Conservation (phyloP, 2,113 vertebrate genomes). For the Chlamydotis undulata region DNA sequence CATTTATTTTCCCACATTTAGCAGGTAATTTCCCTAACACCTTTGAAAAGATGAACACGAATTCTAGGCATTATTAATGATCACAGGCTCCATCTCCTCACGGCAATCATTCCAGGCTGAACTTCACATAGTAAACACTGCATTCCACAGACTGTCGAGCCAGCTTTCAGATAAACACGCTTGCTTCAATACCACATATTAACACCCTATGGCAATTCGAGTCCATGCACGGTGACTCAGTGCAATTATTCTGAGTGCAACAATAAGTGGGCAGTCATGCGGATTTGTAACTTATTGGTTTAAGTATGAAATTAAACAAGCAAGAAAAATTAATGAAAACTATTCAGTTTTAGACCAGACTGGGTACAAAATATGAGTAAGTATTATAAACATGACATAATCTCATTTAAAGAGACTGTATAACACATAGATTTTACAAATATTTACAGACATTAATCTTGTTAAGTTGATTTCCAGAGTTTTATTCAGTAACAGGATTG, state of each 20-base stretch:
- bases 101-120: background rate
- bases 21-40: background rate
- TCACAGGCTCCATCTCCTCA: background rate
- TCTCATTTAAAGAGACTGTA: slow-evolving; percentile 58
- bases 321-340: slow-evolving; percentile 58
- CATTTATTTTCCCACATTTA: background rate
- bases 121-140: background rate
- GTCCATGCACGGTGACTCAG: slow-evolving; percentile 49
- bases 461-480: slow-evolving; percentile 67
- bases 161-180: slow-evolving; percentile 44
- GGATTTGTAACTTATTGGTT: slow-evolving; percentile 58
- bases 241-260: slow-evolving; percentile 41
- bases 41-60: background rate
- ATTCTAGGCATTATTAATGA: background rate
- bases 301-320: slow-evolving; percentile 68
- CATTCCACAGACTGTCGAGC: background rate
- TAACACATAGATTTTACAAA: slow-evolving; percentile 65
- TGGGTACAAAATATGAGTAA: slow-evolving; percentile 29
- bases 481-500: slow-evolving; percentile 69
- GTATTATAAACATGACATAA: slow-evolving; percentile 67
- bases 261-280: slow-evolving; percentile 64
- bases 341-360: slow-evolving; percentile 47
- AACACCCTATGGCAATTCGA: slow-evolving; percentile 46
- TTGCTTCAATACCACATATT: slow-evolving; percentile 43
- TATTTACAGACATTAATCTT: slow-evolving; percentile 74